A percentile compares a stretch with the other conserved stretches of the same genome.
Conservation (phyloP, 2,113 vertebrate species). For the Asarcornis scutulata region DNA sequence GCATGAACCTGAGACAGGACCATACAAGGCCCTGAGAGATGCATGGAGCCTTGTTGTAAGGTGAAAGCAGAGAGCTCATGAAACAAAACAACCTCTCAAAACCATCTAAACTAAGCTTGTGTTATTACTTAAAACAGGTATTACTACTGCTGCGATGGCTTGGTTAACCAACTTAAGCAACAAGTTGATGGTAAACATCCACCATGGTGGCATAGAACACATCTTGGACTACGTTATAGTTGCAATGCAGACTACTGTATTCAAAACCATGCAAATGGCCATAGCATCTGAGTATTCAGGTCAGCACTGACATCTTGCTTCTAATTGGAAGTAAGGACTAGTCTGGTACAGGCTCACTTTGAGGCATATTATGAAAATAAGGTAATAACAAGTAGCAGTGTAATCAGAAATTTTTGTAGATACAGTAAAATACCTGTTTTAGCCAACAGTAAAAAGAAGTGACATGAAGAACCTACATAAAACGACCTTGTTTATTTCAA, state of each 20-base stretch:
- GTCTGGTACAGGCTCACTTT: not conserved
- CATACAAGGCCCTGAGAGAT: not conserved
- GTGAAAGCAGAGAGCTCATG: not conserved
- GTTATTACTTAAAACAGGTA: constrained; percentile 75
- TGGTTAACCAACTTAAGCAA: not conserved
- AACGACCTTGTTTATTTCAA: constrained; percentile 6
- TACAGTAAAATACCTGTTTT: constrained; percentile 80
- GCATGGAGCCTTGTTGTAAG: constrained; percentile 74
- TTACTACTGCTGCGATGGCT: constrained; percentile 35
- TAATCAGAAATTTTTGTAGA: constrained; percentile 26
- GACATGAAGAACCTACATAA: not conserved
- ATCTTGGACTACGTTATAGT: not conserved
- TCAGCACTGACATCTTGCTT: not conserved
- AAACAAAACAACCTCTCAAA: not conserved
- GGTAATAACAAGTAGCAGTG: not conserved
- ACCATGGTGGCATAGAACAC: not conserved
- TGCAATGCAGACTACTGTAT: not conserved
- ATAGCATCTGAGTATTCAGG: not conserved
- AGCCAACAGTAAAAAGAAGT: constrained; percentile 55
- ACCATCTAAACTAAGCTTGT: not conserved
- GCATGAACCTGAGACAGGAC: not conserved
- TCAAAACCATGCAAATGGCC: not conserved
- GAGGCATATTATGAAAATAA: not conserved
- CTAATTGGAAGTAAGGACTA: not conserved
- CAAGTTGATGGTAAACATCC: fast-evolving